Evolutionary conservation across 2,888 invertebrate species (phyloP).

Genomic region (Luperina nickerlii): DNA sequence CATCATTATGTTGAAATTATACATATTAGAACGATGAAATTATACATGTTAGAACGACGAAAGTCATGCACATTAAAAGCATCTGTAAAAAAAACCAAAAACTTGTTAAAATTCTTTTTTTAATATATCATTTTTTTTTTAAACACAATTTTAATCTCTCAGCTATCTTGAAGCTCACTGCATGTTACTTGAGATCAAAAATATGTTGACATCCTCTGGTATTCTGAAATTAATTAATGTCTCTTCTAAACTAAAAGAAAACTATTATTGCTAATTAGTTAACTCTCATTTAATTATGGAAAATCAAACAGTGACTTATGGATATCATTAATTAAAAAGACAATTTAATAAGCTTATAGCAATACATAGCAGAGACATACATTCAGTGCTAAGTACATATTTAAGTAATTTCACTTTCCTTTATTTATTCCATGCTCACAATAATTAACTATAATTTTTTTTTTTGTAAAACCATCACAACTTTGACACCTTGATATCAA

Average conservation of each 20-base stretch:
- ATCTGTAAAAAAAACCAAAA: neutral
- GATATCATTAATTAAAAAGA: slow-evolving; percentile 8
- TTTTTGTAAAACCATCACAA: neutral
- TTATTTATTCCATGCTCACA: neutral
- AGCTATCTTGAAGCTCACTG: neutral
- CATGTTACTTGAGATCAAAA: neutral
- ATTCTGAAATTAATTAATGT: neutral
- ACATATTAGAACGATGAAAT: neutral
- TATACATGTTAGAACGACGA: neutral
- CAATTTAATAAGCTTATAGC: neutral
- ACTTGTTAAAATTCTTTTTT: too few species aligned
- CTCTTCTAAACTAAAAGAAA: neutral
- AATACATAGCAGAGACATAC: too few species aligned
- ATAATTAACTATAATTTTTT: neutral
- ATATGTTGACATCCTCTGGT: too few species aligned
- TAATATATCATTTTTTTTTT: neutral
- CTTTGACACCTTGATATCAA: neutral
- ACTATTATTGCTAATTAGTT: neutral
- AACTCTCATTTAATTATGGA: neutral
- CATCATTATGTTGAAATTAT: neutral
- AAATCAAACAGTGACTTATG: neutral
- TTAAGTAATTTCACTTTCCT: neutral
- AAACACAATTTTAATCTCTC: neutral
- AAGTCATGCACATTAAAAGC: neutral
- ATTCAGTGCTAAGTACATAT: neutral